Evolutionary conservation across 2,113 vertebrate species (phyloP).

Genomic region (Meleagris gallopavo): DNA sequence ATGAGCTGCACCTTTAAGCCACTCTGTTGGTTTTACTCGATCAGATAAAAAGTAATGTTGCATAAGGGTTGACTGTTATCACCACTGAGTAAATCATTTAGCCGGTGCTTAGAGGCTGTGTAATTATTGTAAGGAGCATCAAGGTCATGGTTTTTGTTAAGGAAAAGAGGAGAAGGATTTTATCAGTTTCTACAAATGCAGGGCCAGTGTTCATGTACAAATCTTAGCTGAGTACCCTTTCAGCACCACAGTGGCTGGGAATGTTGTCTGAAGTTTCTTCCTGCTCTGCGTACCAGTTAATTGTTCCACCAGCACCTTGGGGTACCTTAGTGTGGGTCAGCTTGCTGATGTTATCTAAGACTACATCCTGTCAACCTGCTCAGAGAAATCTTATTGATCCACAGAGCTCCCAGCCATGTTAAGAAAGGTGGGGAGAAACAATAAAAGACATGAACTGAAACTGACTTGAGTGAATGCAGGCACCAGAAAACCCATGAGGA

Average conservation of each 20-base stretch:
- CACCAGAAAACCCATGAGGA: background rate
- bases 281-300: background rate
- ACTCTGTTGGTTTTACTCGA: background rate
- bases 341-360: background rate
- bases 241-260: background rate
- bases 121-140: background rate
- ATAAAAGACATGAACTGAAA: background rate
- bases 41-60: background rate
- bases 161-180: background rate
- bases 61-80: fast-evolving
- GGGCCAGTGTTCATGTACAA: background rate
- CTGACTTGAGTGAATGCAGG: background rate
- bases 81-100: fast-evolving
- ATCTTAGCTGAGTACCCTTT: background rate
- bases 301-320: background rate
- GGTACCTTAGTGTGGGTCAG: fast-evolving
- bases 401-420: background rate
- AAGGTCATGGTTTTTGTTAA: background rate
- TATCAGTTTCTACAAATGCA: background rate
- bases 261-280: background rate
- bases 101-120: fast-evolving
- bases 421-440: background rate
- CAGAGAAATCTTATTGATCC: background rate
- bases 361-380: background rate
- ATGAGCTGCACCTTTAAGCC: background rate